Percentiles rank a stretch among this genome's conserved stretches.
Conservation (phyloP, 1,140 invertebrate genomes). For the Wiebesia pumilae region DNA sequence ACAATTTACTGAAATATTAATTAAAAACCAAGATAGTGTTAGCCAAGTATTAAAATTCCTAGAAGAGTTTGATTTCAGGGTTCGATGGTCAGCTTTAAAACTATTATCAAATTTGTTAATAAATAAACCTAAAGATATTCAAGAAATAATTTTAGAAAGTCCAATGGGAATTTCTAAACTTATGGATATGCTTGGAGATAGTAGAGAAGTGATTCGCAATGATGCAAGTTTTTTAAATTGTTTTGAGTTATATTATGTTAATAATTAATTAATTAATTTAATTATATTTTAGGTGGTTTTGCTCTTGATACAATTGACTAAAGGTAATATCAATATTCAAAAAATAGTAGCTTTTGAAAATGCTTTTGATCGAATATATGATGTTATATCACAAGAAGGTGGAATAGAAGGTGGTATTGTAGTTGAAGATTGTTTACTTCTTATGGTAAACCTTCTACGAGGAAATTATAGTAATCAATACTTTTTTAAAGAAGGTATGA, state of each 20-base stretch:
- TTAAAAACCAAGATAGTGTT: slow-evolving; percentile 93
- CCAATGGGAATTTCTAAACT: slow-evolving; percentile 98
- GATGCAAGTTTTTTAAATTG: slow-evolving; percentile 79
- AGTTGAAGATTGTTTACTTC: slow-evolving; percentile 97
- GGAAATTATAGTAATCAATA: slow-evolving; percentile 99
- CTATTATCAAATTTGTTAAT: slow-evolving; percentile 87
- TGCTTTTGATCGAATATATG: slow-evolving; percentile 96
- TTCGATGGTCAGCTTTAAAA: slow-evolving; percentile 91
- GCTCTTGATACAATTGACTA: slow-evolving; percentile 94
- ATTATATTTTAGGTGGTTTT: slow-evolving; percentile 82
- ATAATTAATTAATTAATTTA: slow-evolving; percentile 30
- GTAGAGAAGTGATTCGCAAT: slow-evolving; percentile 96
- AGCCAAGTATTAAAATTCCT: slow-evolving; percentile 88
- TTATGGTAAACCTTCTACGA: slow-evolving; percentile 94
- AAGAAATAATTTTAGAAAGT: slow-evolving; percentile 95
- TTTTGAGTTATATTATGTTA: slow-evolving; percentile 3
- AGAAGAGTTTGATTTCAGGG: slow-evolving; percentile 96
- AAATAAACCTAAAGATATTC: slow-evolving; percentile 92
- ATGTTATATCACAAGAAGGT: slow-evolving; percentile 94
- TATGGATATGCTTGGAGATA: slow-evolving; percentile 96
- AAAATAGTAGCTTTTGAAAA: slow-evolving; percentile 99
- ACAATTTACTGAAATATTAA: slow-evolving; percentile 99
- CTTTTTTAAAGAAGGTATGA: slow-evolving; percentile 95
- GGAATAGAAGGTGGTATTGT: slow-evolving; percentile 96
- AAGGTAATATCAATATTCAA: slow-evolving; percentile 98